Evolutionary conservation across 1,140 invertebrate genomes (phyloP).

Genomic region (Anastrepha ludens): DNA sequence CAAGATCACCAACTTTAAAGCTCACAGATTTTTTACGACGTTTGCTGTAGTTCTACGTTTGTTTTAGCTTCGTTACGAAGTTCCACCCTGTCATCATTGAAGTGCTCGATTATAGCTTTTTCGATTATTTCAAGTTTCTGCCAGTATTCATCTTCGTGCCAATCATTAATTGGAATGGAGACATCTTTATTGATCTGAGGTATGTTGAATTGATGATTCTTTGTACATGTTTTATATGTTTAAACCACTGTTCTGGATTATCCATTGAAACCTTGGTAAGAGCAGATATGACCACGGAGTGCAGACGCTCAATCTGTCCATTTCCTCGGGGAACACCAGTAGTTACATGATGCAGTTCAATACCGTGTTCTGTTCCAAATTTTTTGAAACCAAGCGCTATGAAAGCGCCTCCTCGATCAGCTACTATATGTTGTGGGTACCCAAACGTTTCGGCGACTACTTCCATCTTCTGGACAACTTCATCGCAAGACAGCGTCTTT

Average conservation of each 20-base stretch:
- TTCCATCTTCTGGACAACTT: neutral
- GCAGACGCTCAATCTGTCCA: neutral
- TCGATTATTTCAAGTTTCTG: too few species aligned
- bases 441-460: neutral
- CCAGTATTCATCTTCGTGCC: too few species aligned
- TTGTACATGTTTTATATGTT: too few species aligned
- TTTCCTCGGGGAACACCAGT: too few species aligned
- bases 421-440: neutral
- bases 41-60: too few species aligned
- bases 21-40: neutral
- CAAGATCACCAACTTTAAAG: neutral
- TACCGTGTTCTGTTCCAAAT: neutral
- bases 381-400: neutral
- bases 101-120: too few species aligned
- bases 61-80: too few species aligned
- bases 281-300: neutral
- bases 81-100: too few species aligned
- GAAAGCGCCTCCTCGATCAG: too few species aligned
- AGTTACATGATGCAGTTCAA: neutral
- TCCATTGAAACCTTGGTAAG: neutral
- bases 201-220: too few species aligned
- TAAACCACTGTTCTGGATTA: neutral
- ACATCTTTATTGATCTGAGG: too few species aligned
- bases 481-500: neutral
- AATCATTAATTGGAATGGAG: too few species aligned